Percentiles rank a stretch among this genome's conserved stretches.
Evolutionary conservation across 2,113 vertebrate species (phyloP).

Genomic region (Limanda limanda): DNA sequence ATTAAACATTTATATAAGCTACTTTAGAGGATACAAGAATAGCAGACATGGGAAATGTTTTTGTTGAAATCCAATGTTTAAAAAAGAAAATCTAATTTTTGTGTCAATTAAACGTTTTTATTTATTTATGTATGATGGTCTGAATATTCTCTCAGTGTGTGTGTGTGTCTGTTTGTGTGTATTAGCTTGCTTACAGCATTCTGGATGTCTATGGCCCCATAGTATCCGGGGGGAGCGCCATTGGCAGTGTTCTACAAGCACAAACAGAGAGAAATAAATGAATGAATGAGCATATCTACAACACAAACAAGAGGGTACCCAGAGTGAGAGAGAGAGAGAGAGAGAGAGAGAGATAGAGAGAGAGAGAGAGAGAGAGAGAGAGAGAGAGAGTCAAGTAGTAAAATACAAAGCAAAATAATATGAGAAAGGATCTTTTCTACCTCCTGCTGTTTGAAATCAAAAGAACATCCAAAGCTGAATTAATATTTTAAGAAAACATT

Average conservation of each 20-base stretch:
- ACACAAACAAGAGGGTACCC: slow-evolving; percentile 46
- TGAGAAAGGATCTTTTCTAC: not conserved
- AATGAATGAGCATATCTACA: slow-evolving; percentile 55
- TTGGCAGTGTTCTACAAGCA: slow-evolving; percentile 77
- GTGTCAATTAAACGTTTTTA: not conserved
- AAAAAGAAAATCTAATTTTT: not conserved
- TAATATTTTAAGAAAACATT: not conserved
- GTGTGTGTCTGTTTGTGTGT: not conserved
- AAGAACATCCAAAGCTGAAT: not conserved
- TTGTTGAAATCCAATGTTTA: not conserved
- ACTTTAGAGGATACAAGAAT: not conserved
- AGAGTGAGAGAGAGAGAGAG: slow-evolving; percentile 17
- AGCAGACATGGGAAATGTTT: not conserved
- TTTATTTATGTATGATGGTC: not conserved
- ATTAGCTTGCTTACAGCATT: slow-evolving; percentile 71
- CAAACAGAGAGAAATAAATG: slow-evolving; percentile 48
- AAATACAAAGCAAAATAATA: slow-evolving; percentile 10
- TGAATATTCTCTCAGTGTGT: not conserved
- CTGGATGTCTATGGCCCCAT: slow-evolving; percentile 78
- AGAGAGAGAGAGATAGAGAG: slow-evolving; percentile 14
- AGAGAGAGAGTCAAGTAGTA: not conserved
- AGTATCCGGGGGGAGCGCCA: slow-evolving; percentile 71
- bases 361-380: not conserved
- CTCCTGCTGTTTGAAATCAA: slow-evolving; percentile 35
- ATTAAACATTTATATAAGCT: not conserved